Base-by-base conservation (phyloP, 2,888 invertebrate genomes). In the Antheraea assamensis region DNA sequence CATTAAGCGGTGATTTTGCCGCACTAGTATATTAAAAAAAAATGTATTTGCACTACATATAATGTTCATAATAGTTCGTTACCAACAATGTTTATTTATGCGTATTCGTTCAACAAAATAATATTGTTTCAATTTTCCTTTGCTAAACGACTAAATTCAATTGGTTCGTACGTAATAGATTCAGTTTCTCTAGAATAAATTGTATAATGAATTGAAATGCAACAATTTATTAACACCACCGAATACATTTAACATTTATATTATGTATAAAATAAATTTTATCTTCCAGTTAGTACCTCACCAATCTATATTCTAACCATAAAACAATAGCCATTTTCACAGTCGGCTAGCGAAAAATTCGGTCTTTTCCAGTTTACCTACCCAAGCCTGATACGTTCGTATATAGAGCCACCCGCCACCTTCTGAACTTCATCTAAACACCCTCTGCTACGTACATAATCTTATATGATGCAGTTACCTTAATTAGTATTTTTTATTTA, bases 351-450 rank as follows among this genome's bases (percentile, higher is more conserved):
- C 15, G 61, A 30, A 76, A 74, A 78, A 76, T 76, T 75, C 61
- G 72, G 82, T 74, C 82, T 76, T 76, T 84, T 88, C 87, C 80
- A 88, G 85, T 77, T 74, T 77, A 75, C 78, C 74, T 81, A 80
- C 72, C 79, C 58, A n/a, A 82, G 73, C 73, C 74, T 77, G 74
- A 74, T 76, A 74, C 73, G 77, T 68, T 79, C 77, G 78, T 81
- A 80, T 84, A 88, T 87, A 83, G 87, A 85, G 80, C 83, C 81
- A 81, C 74, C 78, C 78, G 80, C 80, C 17, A 78, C 79, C 77
- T 79, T 82, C 83, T 82, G 82, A 90, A 91, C 87, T 90, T 89
- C 83, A 86, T 88, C 85, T 88, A 87, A 90, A 89, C 88, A 90
- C 86, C 61, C 30, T 87, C 85, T 84, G 82, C 85, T 84, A 83